Conservation (phyloP, 2,113 vertebrate species). For the Psilopogon haemacephalus region DNA sequence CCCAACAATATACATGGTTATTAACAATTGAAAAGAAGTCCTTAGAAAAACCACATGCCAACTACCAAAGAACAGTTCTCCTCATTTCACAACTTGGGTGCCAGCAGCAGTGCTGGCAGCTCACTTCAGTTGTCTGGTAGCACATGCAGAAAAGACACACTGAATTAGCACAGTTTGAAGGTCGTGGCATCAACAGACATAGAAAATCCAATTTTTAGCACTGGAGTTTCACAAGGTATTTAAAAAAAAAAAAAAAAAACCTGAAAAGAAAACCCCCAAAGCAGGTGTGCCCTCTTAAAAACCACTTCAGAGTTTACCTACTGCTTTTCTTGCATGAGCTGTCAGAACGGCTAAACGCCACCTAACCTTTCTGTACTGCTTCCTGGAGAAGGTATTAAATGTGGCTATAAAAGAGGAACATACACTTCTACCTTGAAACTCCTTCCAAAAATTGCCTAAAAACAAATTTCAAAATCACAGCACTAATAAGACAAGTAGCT, state of each 20-base stretch:
- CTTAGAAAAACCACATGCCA: not conserved
- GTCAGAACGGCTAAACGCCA: constrained; percentile 21
- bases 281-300: not conserved
- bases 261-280: not conserved
- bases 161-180: not conserved
- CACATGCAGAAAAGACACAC: not conserved
- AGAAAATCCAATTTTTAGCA: constrained; percentile 21
- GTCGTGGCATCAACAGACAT: not conserved
- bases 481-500: not conserved
- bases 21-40: not conserved
- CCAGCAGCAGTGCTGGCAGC: not conserved
- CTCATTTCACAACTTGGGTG: not conserved
- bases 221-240: constrained; percentile 2
- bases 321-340: constrained; percentile 1
- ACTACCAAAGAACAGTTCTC: not conserved
- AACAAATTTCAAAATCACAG: not conserved
- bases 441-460: not conserved
- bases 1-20: not conserved
- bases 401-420: constrained; percentile 17
- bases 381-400: not conserved
- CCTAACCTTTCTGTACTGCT: constrained; percentile 33
- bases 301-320: not conserved
- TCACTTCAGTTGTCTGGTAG: not conserved
- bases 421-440: not conserved
- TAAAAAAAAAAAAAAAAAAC: too few relatives aligned